Evolutionary conservation across 2,113 vertebrate species (phyloP).

Genomic region (Vidua macroura): DNA sequence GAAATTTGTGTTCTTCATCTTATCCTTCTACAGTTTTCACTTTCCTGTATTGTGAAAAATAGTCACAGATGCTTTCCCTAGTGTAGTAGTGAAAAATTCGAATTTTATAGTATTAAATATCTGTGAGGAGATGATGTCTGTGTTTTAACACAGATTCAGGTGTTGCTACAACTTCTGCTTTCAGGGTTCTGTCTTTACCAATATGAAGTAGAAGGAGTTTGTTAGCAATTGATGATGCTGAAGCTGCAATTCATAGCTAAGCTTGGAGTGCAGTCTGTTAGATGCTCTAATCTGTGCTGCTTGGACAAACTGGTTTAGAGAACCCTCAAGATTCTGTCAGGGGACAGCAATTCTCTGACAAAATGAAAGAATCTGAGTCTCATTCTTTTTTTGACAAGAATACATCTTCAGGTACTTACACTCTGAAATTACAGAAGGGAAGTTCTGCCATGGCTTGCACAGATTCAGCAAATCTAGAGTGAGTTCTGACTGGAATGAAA

Average conservation of each 20-base stretch:
- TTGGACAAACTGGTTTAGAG: not conserved
- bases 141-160: not conserved
- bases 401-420: not conserved
- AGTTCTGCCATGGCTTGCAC: not conserved
- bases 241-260: not conserved
- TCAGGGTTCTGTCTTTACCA: not conserved
- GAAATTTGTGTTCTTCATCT: not conserved
- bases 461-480: not conserved
- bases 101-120: not conserved
- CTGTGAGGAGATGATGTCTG: not conserved
- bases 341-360: not conserved
- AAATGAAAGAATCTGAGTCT: not conserved
- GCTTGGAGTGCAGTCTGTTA: not conserved
- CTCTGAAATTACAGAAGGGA: not conserved
- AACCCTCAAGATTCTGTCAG: not conserved
- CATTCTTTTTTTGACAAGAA: not conserved
- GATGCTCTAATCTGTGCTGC: not conserved
- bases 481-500: not conserved
- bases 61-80: not conserved
- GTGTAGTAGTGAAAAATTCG: not conserved
- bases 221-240: not conserved
- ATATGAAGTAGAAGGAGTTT: not conserved
- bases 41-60: not conserved
- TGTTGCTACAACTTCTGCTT: not conserved
- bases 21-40: not conserved